These are phyloP conservation scores for Phalacrocorax carbo DNA, from an alignment of 2,113 vertebrate species.

Conservation along the genomic window DNA sequence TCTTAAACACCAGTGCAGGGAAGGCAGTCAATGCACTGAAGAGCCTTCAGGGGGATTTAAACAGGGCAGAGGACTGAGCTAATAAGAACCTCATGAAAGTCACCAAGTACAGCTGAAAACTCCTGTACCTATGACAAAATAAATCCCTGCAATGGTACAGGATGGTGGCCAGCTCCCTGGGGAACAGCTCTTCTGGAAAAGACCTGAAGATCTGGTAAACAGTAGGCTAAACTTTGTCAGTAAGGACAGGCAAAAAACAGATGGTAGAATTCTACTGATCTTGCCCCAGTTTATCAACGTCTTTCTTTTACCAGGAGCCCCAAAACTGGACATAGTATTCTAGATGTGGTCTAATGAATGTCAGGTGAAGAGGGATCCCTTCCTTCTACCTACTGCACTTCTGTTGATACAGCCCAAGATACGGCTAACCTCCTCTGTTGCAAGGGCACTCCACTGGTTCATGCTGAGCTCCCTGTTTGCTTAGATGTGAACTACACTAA, in stretches of 20 bases:
- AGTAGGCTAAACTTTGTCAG: neutral
- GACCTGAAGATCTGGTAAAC: neutral
- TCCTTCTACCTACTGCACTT: neutral
- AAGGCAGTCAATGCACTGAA: neutral
- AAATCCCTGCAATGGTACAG: neutral
- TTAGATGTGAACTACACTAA: neutral
- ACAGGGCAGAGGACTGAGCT: neutral
- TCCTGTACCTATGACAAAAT: neutral
- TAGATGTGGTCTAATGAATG: neutral
- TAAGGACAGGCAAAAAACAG: neutral
- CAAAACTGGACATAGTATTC: neutral
- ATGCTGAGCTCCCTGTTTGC: neutral
- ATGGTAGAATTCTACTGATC: neutral
- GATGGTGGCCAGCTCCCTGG: neutral
- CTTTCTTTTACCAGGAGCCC: neutral
- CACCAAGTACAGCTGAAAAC: neutral
- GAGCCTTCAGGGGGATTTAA: neutral
- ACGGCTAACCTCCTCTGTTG: neutral
- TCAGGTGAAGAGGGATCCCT: neutral
- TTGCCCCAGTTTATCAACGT: neutral
- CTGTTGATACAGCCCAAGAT: neutral
- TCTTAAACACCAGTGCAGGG: neutral
- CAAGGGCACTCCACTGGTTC: accelerated
- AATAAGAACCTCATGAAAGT: too few relatives aligned
- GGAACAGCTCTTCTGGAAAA: neutral